Evolutionary conservation across 2,888 invertebrate genomes (phyloP), one percentile per base, ranked within the genome.

Genomic region (Apamea sordens): DNA sequence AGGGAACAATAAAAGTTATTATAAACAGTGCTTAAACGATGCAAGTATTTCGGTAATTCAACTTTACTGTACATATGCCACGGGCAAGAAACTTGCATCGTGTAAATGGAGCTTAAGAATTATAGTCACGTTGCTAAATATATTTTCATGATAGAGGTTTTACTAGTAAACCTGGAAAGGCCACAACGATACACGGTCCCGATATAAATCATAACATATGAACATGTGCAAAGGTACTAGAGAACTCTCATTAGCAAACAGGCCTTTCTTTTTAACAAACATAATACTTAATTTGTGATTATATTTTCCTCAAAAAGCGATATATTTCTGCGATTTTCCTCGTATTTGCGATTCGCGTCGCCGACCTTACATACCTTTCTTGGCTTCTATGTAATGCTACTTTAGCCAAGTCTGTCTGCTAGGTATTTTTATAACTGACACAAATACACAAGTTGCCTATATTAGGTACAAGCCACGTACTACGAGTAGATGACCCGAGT

Each of bases 291-390:
- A 53, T 53, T 72, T 63, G 41, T 36, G 18, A 15, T 79, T 28
- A 56, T 1, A 67, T 80, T 79, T 83, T 74, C 64, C 61, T 76
- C n/a, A 0, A 67, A 59, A 79, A 65, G 0, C 61, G n/a, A n/a
- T 70, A 36, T 64, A 56, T 44, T 56, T 59, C 53, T 56, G 41
- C 74, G 10, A 65, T 81, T 87, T 83, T 79, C 76, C 83, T 86
- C n/a, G n/a, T 67, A 44, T n/a, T 47, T 47, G 36, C 36, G n/a
- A 61, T 36, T 64, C 8, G 2, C 8, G 44, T 68, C 44, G 59
- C 24, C 18, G 65, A 73, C 77, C 80, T 83, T 72, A 59, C 4
- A 1, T 36, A 24, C 83, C 77, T 77, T 79, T 71, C 73, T 81
- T 72, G 64, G 67, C 53, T 65, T 21, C 21, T 59, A 65, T 41